A percentile compares a stretch with the other conserved stretches of the same genome.
Evolutionary conservation across 1,140 invertebrate genomes (phyloP).

Genomic region (Tenebrio molitor): DNA sequence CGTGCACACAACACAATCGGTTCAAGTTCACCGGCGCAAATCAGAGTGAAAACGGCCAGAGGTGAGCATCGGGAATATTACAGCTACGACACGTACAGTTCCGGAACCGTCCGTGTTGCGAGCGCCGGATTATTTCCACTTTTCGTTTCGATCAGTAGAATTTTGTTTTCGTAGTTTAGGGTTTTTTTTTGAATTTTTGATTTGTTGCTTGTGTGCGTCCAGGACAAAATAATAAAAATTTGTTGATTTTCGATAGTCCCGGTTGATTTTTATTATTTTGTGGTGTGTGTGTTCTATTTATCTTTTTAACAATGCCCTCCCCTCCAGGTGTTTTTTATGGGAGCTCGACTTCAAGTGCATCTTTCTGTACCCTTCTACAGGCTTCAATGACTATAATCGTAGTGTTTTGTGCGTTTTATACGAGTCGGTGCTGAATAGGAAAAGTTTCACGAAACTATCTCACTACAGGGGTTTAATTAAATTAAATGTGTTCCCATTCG

Average conservation of each 20-base stretch:
- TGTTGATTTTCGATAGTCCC: neutral
- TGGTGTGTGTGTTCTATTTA: conserved; percentile 38
- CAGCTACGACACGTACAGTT: conserved; percentile 56
- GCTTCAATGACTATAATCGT: conserved; percentile 55
- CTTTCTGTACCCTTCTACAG: conserved; percentile 51
- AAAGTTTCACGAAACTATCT: conserved; percentile 18
- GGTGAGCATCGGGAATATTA: conserved; percentile 78
- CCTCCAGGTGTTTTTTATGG: conserved; percentile 55
- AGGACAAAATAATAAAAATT: conserved; percentile 36
- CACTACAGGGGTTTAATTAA: conserved; percentile 31
- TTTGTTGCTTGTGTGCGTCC: conserved; percentile 25
- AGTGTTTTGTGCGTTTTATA: conserved; percentile 51
- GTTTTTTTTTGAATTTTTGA: too few relatives aligned
- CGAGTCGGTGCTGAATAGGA: conserved; percentile 48
- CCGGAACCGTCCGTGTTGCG: conserved; percentile 33
- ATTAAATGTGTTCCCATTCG: conserved; percentile 43
- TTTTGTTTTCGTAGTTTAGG: conserved; percentile 23
- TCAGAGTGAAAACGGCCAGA: conserved; percentile 85
- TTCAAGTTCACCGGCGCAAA: conserved; percentile 79
- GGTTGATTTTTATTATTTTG: conserved; percentile 34
- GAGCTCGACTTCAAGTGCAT: conserved; percentile 51
- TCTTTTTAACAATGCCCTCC: conserved; percentile 41
- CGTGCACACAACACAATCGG: conserved; percentile 89
- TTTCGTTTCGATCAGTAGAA: conserved; percentile 8
- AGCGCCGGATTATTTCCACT: conserved; percentile 11